Evolutionary conservation across 2,797 vertebrate genomes (phyloP), one percentile per base, ranked within the genome.

Genomic region (Myotis daubentonii): DNA sequence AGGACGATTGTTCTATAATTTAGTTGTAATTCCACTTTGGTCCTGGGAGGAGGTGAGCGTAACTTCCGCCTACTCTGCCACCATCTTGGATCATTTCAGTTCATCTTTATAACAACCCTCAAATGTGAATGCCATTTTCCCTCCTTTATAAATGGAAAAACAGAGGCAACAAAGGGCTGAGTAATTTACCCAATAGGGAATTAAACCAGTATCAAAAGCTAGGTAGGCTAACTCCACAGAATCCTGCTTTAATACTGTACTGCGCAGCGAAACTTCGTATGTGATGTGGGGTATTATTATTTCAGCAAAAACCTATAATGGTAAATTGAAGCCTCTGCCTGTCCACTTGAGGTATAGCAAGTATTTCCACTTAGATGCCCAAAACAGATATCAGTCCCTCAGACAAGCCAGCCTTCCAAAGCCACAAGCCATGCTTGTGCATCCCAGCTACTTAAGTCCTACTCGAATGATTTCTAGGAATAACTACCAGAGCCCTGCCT

Each of bases 401-500:
- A n/a, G 33, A 88, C 51, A 2, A 9, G 22, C 33, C 66, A 83
- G 47, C 13, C 74, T 57, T 33, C 57, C 41, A 51, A 79, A 84
- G n/a, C 57, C 80, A 75, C 47, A 10, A 47, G 36, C 55, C 75
- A 74, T 44, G 66, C 57, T 41, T 16, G 25, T 5, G 8, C 89
- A 94, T 87, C 83, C 94, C 94, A 96, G 85, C 94, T 94, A 96
- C 91, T 71, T 81, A 93, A 95, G 87, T 96, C 83, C 95, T 91
- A 79, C 87, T 96, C 84, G 68, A 94, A 41, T 60, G 94, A 87
- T 79, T 91, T 82, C 23, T 44, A 81, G 90, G 70, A 96, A 94
- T 94, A 92, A 93, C 95, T 91, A 80, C 41, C 91, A 97, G 91
- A 97, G 96, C 85, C 80, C 91, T 94, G 94, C 91, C 93, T 96